Evolutionary conservation across 2,888 invertebrate genomes (phyloP).

Genomic region (Cephus nigrinus): DNA sequence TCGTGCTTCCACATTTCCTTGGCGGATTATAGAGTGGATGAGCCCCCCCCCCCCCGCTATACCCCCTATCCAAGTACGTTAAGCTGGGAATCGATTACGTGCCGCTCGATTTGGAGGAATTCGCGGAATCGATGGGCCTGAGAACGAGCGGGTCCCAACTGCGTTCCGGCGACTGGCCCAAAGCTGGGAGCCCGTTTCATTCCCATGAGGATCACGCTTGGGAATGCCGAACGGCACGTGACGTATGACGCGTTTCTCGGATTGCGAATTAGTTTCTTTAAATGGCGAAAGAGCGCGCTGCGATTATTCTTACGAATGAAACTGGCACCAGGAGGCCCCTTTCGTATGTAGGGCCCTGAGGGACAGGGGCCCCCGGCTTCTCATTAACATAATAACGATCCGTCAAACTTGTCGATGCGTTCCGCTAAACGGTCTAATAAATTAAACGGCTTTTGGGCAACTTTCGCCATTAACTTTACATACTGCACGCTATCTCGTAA

Average conservation of each 20-base stretch:
- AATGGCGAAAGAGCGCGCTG: conserved; percentile 1
- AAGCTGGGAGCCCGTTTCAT: background rate
- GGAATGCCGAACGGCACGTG: conserved; percentile 18
- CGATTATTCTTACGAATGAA: background rate
- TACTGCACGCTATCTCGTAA: background rate
- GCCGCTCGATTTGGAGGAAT: background rate
- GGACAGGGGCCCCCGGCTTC: conserved; percentile 5
- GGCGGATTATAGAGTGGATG: background rate
- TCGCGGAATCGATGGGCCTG: background rate
- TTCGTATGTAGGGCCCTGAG: conserved; percentile 13
- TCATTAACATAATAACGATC: conserved; percentile 23
- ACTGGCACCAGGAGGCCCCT: conserved; percentile 7
- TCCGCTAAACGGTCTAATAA: background rate
- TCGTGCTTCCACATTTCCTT: background rate
- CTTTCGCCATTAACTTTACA: background rate
- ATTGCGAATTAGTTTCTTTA: conserved; percentile 25
- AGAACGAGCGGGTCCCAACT: background rate
- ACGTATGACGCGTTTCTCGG: conserved; percentile 14
- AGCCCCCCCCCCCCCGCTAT: too few species aligned
- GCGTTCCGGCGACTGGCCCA: background rate
- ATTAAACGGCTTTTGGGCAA: background rate
- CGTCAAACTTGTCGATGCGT: background rate
- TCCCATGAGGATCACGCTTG: conserved; percentile 41
- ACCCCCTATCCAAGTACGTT: background rate
- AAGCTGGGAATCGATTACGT: background rate